Conservation (phyloP, 2,113 vertebrate species). For the Stegostoma tigrinum region DNA sequence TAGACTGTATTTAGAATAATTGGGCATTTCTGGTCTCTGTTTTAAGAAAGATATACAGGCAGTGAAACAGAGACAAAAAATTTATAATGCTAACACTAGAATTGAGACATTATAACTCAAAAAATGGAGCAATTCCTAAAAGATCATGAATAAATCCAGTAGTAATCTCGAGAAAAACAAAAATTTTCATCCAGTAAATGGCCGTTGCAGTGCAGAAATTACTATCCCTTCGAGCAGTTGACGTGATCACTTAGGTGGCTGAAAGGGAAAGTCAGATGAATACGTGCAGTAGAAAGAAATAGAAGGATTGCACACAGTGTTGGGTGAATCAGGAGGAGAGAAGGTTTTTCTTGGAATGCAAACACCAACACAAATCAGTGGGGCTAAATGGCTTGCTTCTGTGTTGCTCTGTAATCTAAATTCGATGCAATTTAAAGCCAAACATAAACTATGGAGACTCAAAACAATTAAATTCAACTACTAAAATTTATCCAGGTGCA, state of each 20-base stretch:
- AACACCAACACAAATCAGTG: not conserved
- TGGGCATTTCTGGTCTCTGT: not conserved
- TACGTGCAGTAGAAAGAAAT: not conserved
- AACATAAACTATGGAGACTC: not conserved
- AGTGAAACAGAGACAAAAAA: not conserved
- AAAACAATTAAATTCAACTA: not conserved
- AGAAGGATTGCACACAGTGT: not conserved
- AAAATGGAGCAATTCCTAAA: too few relatives aligned
- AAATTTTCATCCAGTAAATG: not conserved
- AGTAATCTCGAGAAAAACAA: not conserved
- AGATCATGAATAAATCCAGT: not conserved
- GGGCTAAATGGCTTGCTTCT: not conserved
- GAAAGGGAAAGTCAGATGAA: not conserved
- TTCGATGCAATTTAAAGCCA: not conserved
- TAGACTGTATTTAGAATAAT: not conserved
- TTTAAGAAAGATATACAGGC: not conserved
- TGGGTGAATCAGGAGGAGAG: not conserved
- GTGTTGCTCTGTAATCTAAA: not conserved
- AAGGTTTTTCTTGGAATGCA: not conserved
- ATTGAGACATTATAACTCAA: not conserved
- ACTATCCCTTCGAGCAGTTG: not conserved
- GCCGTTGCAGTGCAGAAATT: not conserved
- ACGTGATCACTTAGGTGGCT: not conserved
- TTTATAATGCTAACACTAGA: not conserved
- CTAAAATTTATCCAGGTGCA: not conserved